phyloP scores from a whole-genome alignment of 2,797 vertebrate genomes.

The Microctenopoma steveboyesi region DNA sequence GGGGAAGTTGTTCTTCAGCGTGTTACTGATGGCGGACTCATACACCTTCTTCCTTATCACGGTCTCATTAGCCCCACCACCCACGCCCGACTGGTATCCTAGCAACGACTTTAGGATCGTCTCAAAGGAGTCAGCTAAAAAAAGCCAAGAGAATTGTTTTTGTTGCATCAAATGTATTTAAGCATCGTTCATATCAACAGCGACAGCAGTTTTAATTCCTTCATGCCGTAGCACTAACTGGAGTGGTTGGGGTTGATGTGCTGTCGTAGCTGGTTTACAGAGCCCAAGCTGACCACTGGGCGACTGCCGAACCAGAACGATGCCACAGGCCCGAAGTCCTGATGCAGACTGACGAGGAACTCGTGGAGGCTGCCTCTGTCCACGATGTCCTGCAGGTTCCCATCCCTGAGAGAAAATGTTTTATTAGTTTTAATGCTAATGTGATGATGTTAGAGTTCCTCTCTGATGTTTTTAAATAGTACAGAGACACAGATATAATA shows the following conservation, averaged over 20 bases:
- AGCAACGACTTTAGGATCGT: constrained; percentile 96
- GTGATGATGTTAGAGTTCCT: background rate
- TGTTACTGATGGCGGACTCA: constrained; percentile 87
- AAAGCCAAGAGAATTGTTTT: background rate
- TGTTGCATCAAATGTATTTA: background rate
- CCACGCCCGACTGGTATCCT: constrained; percentile 88
- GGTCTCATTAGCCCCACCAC: constrained; percentile 81
- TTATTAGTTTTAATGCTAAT: background rate
- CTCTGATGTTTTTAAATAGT: background rate
- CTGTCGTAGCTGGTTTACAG: constrained; percentile 86
- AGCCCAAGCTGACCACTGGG: constrained; percentile 94
- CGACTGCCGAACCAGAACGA: constrained; percentile 96
- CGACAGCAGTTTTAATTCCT: background rate
- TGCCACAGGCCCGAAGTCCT: constrained; percentile 89
- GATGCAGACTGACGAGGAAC: constrained; percentile 93
- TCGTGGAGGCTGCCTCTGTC: constrained; percentile 91
- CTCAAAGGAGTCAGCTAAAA: constrained; percentile 93
- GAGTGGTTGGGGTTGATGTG: constrained; percentile 94
- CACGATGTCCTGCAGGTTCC: constrained; percentile 94
- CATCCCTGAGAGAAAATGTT: constrained; percentile 84
- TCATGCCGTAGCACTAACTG: constrained; percentile 79
- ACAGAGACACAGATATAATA: background rate
- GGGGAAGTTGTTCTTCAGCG: constrained; percentile 88
- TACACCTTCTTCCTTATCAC: constrained; percentile 89
- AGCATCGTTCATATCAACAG: too few species aligned